These are phyloP conservation scores for Phalacrocorax aristotelis DNA, from an alignment of 2,113 vertebrate species.

Conservation along the genomic window DNA sequence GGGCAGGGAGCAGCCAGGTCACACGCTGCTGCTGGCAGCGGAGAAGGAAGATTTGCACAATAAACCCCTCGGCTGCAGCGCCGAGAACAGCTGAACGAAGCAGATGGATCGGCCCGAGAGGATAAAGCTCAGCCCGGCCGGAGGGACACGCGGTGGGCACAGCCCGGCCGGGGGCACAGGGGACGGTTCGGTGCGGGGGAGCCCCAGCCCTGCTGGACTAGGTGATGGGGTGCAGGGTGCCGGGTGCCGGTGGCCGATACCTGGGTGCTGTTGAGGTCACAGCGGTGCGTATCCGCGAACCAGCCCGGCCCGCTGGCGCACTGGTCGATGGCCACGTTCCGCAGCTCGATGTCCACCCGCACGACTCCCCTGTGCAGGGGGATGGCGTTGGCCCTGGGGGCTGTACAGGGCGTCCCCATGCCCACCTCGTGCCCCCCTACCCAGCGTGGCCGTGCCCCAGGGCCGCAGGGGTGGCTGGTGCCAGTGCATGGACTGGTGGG, in stretches of 20 bases:
- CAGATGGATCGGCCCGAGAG: constrained; percentile 42
- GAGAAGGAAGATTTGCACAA: constrained; percentile 56
- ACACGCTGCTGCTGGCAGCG: background rate
- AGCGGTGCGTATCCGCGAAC: constrained; percentile 90
- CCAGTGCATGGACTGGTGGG: accelerated
- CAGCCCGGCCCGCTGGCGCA: constrained; percentile 82
- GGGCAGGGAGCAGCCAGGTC: background rate
- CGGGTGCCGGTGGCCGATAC: constrained; percentile 63
- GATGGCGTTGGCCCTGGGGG: background rate
- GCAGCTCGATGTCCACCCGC: constrained; percentile 88
- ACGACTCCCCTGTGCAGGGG: constrained; percentile 83
- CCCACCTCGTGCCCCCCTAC: background rate
- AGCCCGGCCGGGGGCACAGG: accelerated
- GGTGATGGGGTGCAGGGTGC: background rate
- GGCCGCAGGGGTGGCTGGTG: background rate
- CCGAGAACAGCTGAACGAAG: constrained; percentile 25
- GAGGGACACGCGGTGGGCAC: background rate
- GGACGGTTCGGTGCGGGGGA: accelerated
- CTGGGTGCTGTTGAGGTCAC: constrained; percentile 94
- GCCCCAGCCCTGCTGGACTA: background rate
- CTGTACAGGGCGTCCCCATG: accelerated
- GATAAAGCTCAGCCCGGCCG: constrained; percentile 6
- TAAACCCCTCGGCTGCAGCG: background rate
- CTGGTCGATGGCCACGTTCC: constrained; percentile 86
- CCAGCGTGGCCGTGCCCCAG: background rate